Conservation (phyloP, 2,888 invertebrate genomes). For the Lottia gigantea region DNA sequence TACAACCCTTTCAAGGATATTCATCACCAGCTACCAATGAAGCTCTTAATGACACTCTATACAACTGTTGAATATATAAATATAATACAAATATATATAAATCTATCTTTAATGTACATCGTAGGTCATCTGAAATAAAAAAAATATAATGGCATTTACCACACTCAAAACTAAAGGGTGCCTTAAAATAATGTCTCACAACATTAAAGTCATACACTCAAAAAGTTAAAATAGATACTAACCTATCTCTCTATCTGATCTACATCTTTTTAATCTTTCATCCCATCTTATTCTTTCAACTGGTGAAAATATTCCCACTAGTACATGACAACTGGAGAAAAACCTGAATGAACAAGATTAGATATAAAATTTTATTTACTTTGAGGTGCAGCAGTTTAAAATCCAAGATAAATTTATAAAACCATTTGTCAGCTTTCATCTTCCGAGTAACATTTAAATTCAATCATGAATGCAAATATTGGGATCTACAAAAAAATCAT, state of each 20-base stretch:
- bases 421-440: too few species aligned
- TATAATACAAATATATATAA: constrained; percentile 65
- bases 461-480: too few species aligned
- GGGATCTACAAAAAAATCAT: too few species aligned
- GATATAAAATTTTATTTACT: background rate
- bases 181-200: too few species aligned
- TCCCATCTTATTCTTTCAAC: constrained; percentile 55
- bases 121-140: constrained; percentile 46
- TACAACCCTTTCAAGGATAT: constrained; percentile 54
- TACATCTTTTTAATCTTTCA: constrained; percentile 38
- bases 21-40: constrained; percentile 67
- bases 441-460: too few species aligned
- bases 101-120: constrained; percentile 51
- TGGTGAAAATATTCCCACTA: constrained; percentile 50
- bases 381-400: too few species aligned
- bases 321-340: constrained; percentile 59
- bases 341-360: constrained; percentile 54
- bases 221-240: background rate
- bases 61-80: constrained; percentile 67
- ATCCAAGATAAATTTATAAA: too few species aligned
- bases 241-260: constrained; percentile 45
- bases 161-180: too few species aligned
- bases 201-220: too few species aligned
- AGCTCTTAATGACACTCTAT: constrained; percentile 66
- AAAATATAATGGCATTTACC: background rate